Evolutionary conservation across 2,888 invertebrate genomes (phyloP).

Genomic region (Cosmia trapezina): DNA sequence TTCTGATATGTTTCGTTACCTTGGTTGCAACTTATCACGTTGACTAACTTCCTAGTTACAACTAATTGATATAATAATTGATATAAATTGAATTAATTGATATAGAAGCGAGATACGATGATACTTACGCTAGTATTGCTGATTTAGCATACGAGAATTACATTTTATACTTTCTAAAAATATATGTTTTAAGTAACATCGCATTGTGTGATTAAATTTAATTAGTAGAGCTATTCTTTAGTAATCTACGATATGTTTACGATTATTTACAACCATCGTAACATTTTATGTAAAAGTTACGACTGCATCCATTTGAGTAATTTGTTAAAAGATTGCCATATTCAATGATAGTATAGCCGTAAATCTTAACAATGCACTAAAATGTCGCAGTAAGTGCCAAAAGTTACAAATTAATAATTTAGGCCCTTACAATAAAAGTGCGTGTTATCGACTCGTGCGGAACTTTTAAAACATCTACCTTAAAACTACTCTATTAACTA

Average conservation of each 20-base stretch:
- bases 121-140: slow-evolving; percentile 84
- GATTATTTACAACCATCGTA: slow-evolving; percentile 54
- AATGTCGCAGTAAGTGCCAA: slow-evolving; percentile 73
- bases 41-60: slow-evolving; percentile 68
- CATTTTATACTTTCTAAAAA: slow-evolving; percentile 63
- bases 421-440: slow-evolving; percentile 76
- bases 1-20: slow-evolving; percentile 94
- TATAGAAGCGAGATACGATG: slow-evolving; percentile 74
- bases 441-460: slow-evolving; percentile 56
- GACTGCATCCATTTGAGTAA: slow-evolving; percentile 32
- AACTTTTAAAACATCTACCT: slow-evolving; percentile 55
- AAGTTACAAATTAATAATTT: slow-evolving; percentile 76
- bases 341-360: not conserved
- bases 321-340: slow-evolving; percentile 21
- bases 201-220: slow-evolving; percentile 44
- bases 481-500: slow-evolving; percentile 48
- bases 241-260: slow-evolving; percentile 41
- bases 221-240: slow-evolving; percentile 24
- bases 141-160: slow-evolving; percentile 76
- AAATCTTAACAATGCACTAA: slow-evolving; percentile 35
- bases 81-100: slow-evolving; percentile 82
- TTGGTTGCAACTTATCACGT: slow-evolving; percentile 92
- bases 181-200: slow-evolving; percentile 62
- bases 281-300: slow-evolving; percentile 28
- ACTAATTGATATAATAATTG: slow-evolving; percentile 79